A percentile compares a stretch with the other conserved stretches of the same genome.
phyloP scores from a whole-genome alignment of 2,797 vertebrate genomes.

The Aselliscus stoliczkanus region DNA sequence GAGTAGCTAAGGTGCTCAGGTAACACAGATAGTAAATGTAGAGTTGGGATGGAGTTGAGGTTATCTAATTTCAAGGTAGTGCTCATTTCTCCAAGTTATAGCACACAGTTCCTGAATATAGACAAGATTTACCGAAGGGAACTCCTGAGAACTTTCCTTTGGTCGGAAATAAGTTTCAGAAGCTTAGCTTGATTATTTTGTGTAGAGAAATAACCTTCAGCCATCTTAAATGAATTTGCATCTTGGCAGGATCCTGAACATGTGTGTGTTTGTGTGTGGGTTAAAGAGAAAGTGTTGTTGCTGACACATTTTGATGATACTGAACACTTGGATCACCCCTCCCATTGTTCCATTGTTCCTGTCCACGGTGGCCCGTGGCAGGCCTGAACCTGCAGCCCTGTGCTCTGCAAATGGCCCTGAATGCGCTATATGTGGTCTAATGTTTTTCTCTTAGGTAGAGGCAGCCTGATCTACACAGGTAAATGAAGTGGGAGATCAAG shows the following conservation, averaged over 20 bases:
- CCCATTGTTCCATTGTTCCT: not conserved
- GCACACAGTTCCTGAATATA: not conserved
- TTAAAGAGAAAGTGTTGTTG: not conserved
- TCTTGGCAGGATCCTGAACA: not conserved
- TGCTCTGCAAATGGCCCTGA: not conserved
- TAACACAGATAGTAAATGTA: slow-evolving; percentile 37
- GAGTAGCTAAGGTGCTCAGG: not conserved
- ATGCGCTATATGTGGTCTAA: not conserved
- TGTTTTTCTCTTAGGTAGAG: not conserved
- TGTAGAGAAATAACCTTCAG: not conserved
- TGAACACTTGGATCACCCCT: not conserved
- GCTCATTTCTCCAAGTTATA: slow-evolving; percentile 39
- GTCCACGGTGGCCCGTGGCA: not conserved
- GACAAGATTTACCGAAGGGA: not conserved
- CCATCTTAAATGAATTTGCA: not conserved
- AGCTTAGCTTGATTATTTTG: not conserved
- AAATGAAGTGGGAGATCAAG: slow-evolving; percentile 52
- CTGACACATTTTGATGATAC: not conserved
- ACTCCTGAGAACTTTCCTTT: not conserved
- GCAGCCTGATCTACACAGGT: not conserved
- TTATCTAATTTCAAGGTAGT: slow-evolving; percentile 8
- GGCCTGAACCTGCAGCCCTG: not conserved
- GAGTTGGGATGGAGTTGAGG: slow-evolving; percentile 11
- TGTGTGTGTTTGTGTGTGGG: not conserved
- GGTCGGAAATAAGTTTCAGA: slow-evolving; percentile 39